These are phyloP conservation scores for Dorcus parallelipipedus DNA, from an alignment of 2,888 invertebrate genomes.

Conservation along the genomic window DNA sequence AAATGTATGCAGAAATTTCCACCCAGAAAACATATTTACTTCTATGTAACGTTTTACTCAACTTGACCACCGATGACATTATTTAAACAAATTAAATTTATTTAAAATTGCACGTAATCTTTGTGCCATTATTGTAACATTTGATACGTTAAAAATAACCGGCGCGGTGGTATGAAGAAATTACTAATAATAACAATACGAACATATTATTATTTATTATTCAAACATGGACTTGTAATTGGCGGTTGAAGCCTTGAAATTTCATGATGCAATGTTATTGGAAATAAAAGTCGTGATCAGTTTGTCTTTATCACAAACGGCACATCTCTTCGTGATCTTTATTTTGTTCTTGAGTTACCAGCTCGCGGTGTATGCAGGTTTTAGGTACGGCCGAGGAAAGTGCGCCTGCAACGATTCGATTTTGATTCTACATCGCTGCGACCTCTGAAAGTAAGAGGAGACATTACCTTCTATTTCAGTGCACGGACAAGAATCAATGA, in stretches of 20 bases:
- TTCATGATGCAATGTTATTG: constrained; percentile 15
- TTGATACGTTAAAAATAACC: background rate
- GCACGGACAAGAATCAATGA: too few species aligned
- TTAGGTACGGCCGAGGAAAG: too few species aligned
- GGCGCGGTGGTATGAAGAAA: background rate
- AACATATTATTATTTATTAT: background rate
- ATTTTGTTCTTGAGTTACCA: too few species aligned
- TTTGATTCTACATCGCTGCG: too few species aligned
- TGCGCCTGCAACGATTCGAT: too few species aligned
- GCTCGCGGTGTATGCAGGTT: too few species aligned
- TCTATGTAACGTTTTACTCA: too few species aligned
- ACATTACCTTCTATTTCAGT: too few species aligned
- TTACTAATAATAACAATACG: background rate
- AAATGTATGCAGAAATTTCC: too few species aligned
- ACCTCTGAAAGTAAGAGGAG: too few species aligned
- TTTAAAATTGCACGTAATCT: background rate
- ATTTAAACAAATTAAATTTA: background rate
- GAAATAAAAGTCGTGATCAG: constrained; percentile 17
- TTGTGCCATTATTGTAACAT: background rate
- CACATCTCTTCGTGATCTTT: background rate
- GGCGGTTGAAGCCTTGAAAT: constrained; percentile 9
- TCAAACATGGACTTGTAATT: constrained; percentile 5
- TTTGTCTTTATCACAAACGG: constrained; percentile 6
- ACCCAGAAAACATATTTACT: too few species aligned
- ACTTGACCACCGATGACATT: background rate